Evolutionary conservation across 2,888 invertebrate genomes (phyloP).

Genomic region (Cataglyphis rosenhaueri): DNA sequence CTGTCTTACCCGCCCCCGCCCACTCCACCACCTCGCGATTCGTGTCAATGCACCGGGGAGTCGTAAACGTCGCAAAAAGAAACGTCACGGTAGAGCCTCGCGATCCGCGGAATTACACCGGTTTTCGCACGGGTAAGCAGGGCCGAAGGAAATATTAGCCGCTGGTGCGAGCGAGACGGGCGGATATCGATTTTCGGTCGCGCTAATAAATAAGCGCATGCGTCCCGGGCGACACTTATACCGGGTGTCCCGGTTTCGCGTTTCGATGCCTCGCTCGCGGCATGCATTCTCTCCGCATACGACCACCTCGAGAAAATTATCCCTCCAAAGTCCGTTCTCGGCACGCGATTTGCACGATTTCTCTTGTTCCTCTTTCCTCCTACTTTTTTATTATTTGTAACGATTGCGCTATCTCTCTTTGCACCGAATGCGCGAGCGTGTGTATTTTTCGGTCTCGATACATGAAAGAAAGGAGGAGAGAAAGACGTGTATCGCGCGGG

Average conservation of each 20-base stretch:
- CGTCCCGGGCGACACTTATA: constrained; percentile 69
- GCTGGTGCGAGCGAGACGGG: constrained; percentile 65
- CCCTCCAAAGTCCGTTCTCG: constrained; percentile 28
- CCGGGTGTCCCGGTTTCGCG: constrained; percentile 22
- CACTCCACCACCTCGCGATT: not conserved
- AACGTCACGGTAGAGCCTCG: constrained; percentile 34
- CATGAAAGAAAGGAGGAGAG: not conserved
- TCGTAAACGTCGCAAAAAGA: constrained; percentile 48
- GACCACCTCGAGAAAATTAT: constrained; percentile 22
- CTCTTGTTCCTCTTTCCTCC: not conserved
- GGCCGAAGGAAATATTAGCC: constrained; percentile 77
- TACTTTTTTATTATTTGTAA: not conserved
- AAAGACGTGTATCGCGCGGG: not conserved
- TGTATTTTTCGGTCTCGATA: not conserved
- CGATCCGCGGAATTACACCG: constrained; percentile 48
- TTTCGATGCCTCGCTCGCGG: not conserved
- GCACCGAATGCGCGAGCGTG: not conserved
- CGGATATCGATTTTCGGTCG: constrained; percentile 82
- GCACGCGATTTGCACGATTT: constrained; percentile 15
- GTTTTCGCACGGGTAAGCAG: constrained; percentile 65
- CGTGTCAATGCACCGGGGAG: constrained; percentile 39
- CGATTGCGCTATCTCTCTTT: not conserved
- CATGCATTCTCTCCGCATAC: not conserved
- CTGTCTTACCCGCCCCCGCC: not conserved
- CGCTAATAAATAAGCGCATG: constrained; percentile 83